Conservation (phyloP, 2,113 vertebrate genomes). For the Patagioenas fasciata region DNA sequence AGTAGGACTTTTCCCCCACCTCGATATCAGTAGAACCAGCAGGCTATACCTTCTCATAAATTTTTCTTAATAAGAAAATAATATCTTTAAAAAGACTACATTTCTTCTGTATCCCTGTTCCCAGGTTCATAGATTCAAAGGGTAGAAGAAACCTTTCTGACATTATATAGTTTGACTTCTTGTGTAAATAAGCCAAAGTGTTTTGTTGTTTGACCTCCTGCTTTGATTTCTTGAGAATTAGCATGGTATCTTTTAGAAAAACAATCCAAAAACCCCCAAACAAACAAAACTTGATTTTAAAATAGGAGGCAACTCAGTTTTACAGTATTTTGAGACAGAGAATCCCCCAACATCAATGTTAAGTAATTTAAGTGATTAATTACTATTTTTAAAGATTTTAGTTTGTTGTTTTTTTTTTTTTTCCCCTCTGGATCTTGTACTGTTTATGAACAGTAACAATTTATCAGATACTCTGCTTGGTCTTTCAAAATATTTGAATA, state of each 20-base stretch:
- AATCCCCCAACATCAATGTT: neutral
- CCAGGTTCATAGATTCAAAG: neutral
- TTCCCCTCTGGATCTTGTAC: neutral
- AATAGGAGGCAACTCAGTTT: neutral
- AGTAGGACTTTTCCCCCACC: neutral
- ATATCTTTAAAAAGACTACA: neutral
- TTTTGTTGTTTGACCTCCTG: neutral
- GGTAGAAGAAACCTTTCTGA: neutral
- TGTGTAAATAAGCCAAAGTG: neutral
- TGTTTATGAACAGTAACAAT: neutral
- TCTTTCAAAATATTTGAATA: neutral
- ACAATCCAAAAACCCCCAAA: too few species aligned
- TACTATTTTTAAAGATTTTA: neutral
- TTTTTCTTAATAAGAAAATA: neutral
- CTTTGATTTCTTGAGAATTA: neutral
- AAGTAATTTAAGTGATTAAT: neutral
- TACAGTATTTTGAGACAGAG: neutral
- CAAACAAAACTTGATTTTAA: neutral
- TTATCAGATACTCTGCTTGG: neutral
- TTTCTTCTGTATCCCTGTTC: neutral
- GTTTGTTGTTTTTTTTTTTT: neutral
- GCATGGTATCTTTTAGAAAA: neutral
- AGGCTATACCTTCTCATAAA: neutral
- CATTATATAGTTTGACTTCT: neutral
- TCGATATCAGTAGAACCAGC: neutral